Base-by-base conservation (phyloP, 2,797 vertebrate species). In the Oceanodroma leucorhoa region DNA sequence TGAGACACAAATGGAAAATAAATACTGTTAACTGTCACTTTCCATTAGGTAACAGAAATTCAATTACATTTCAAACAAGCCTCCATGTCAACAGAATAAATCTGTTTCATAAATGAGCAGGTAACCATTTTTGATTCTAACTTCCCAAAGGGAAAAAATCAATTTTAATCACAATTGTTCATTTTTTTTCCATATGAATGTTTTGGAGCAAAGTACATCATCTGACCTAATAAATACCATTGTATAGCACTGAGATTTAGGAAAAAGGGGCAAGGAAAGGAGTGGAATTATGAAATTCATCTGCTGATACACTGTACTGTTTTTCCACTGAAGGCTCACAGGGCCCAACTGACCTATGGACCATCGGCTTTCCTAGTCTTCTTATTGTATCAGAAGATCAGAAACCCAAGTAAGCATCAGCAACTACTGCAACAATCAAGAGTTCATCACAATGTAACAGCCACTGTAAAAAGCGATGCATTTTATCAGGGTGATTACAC, bases 41-140 rank as follows among this genome's bases (percentile, higher is more conserved):
- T 99, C 98, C 99, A 99, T 98, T 98, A 98, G 98, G 98, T 98
- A 98, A 98, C 98, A 98, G 98, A 98, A 98, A 99, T 99, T 99
- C 99, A 99, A 99, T 99, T 99, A 99, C 98, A 98, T 99, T 99
- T 99, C 99, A 99, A 99, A 99, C 98, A 98, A 98, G 98, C 98
- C 97, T 99, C 98, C 99, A 99, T 99, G 98, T 99, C 99, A 99
- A 99, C 98, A 98, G 98, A 98, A 98, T 98, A 98, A 99, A 99
- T 99, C 98, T 98, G 98, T 98, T 99, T 98, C 98, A 98, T 98
- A 99, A 99, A 99, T 99, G 99, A 99, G 98, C 98, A 98, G 98
- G 98, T 99, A 99, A 99, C 98, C 98, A 98, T 99, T 99, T 99
- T 98, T 99, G 98, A 99, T 99, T 99, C 98, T 98, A 98, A 98